These are phyloP conservation scores for Latrodectus elegans DNA, from an alignment of 2,888 invertebrate species.

Conservation along the genomic window DNA sequence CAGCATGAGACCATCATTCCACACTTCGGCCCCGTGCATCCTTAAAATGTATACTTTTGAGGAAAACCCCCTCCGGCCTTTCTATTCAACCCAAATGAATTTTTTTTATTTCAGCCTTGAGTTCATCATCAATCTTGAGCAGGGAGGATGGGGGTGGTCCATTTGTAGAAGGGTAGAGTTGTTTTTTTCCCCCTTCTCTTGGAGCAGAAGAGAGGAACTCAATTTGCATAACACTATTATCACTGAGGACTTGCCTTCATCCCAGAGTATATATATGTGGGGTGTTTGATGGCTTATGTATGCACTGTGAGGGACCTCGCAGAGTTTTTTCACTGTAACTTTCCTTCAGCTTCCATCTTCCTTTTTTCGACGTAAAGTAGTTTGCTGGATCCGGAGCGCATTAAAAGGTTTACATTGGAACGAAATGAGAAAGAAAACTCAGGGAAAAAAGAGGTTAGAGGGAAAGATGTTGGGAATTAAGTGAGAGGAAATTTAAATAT, in stretches of 20 bases:
- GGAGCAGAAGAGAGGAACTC: constrained; percentile 29
- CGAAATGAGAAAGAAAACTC: constrained; percentile 3
- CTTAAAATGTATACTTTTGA: constrained; percentile 58
- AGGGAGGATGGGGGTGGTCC: constrained; percentile 21
- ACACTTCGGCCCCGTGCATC: constrained; percentile 3
- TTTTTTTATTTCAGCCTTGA: not conserved
- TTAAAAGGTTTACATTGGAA: constrained; percentile 31
- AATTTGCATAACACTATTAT: constrained; percentile 64
- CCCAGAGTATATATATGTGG: constrained; percentile 29
- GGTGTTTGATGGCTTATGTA: constrained; percentile 61
- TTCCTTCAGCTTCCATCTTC: not conserved
- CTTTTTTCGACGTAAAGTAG: constrained; percentile 23
- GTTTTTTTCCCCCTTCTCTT: constrained; percentile 2
- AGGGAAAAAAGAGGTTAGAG: not conserved
- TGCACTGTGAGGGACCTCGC: constrained; percentile 24
- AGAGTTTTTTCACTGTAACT: not conserved
- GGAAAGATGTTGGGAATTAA: constrained; percentile 26
- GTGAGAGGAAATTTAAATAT: constrained; percentile 30
- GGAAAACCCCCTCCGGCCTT: not conserved
- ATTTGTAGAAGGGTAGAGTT: constrained; percentile 41
- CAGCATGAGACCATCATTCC: not conserved
- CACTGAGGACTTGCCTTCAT: constrained; percentile 37
- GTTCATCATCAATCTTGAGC: constrained; percentile 51
- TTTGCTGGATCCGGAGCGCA: constrained; percentile 25
- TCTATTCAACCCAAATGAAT: not conserved